Base-by-base conservation (phyloP, 1,140 invertebrate species). In the Drosophila tropicalis region DNA sequence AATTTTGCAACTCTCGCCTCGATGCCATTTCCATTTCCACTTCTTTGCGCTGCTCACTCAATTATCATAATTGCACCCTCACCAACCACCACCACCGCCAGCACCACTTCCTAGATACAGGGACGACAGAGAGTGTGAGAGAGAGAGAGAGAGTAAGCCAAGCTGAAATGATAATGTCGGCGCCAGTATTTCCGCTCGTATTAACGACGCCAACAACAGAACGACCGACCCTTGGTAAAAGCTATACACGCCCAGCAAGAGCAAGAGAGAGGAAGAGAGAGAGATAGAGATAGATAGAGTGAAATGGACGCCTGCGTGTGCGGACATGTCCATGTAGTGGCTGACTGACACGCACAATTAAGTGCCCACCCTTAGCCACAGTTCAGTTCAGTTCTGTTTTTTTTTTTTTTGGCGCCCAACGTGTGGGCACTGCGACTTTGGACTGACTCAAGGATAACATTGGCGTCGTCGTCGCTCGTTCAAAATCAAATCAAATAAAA, bases 261-360 rank as follows among this genome's bases (percentile, higher is more conserved):
- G 7, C 6, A 34, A 75, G 61, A 65, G 64, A 65, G 61, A 63
- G 40, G 41, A 0, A 22, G 6, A 47, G 9, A 47, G 44, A 47
- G 4, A 51, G 44, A 22, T 7, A 51, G 3, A 22, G 44, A 17
- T 0, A 47, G 6, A 22, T 6, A 47, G 44, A 17, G 15, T 17
- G 44, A 64, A 56, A 56, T 69, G 39, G 61, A 34, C 41, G 68
- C 19, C 51, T 58, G 13, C 60, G 70, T 77, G 71, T 70, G 72
- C 58, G 81, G 72, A 58, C 76, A 74, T 85, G 70, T 76, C 71
- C 72, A 62, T 68, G 72, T 85, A 64, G 84, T 83, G 79, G 69
- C 72, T 58, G 84, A 70, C 72, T 89, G 83, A 89, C 84, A 87
- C 84, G 84, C 83, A 87, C 84, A 89, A 87, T 87, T 87, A 89